Conservation (phyloP, 2,113 vertebrate species). For the Brachyhypopomus occidentalis region DNA sequence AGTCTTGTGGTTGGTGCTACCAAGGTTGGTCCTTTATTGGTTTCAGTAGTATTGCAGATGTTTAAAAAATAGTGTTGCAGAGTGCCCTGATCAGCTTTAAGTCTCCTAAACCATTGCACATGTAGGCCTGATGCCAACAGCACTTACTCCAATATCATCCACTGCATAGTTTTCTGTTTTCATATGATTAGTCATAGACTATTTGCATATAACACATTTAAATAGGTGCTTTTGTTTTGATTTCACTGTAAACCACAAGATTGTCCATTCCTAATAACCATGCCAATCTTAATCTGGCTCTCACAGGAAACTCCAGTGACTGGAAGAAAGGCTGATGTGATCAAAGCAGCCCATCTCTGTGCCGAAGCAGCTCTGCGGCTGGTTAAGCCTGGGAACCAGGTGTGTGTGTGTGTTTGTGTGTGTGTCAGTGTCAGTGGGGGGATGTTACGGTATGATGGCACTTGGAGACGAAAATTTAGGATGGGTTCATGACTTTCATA, state of each 20-base stretch:
- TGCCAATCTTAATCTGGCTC: neutral
- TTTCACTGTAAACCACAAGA: too few species aligned
- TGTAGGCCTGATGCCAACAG: conserved; percentile 7
- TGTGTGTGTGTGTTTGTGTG: conserved; percentile 63
- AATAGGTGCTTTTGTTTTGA: too few species aligned
- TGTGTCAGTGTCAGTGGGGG: conserved; percentile 53
- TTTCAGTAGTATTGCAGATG: neutral
- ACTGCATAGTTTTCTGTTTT: too few species aligned
- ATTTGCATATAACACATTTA: too few species aligned
- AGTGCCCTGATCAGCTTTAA: neutral
- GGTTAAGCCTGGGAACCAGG: conserved; percentile 98
- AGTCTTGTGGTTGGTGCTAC: conserved; percentile 85
- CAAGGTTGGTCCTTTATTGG: conserved; percentile 71
- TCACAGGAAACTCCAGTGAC: conserved; percentile 86
- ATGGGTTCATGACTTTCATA: neutral
- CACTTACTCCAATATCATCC: too few species aligned
- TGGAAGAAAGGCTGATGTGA: conserved; percentile 93
- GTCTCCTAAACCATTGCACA: neutral
- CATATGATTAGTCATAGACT: too few species aligned
- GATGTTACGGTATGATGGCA: neutral
- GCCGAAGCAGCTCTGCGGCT: conserved; percentile 93
- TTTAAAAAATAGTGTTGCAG: neutral
- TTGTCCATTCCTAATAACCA: too few species aligned
- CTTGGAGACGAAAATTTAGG: too few species aligned
- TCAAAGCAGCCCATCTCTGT: conserved; percentile 93